These are phyloP conservation scores for Dorcus hopei DNA, from an alignment of 2,888 invertebrate genomes.

Conservation along the genomic window DNA sequence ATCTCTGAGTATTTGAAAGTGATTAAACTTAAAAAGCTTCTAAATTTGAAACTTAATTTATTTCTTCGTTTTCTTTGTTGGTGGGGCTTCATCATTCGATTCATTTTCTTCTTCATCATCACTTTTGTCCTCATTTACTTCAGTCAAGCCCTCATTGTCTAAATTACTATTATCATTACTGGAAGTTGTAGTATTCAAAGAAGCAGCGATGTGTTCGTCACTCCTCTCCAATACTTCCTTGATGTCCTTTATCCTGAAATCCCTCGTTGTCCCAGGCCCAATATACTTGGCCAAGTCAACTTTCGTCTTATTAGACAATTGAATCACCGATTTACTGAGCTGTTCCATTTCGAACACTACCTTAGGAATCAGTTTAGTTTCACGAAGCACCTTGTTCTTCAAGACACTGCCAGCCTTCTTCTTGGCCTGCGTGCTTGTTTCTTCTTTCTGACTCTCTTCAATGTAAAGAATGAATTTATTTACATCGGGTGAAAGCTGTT, in stretches of 20 bases:
- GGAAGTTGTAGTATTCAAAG: conserved; percentile 2
- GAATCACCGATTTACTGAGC: conserved; percentile 58
- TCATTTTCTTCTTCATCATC: conserved; percentile 12
- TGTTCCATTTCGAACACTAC: conserved; percentile 64
- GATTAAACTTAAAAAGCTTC: background rate
- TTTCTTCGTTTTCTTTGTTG: conserved; percentile 15
- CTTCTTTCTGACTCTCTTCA: conserved; percentile 52
- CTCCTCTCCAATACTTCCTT: conserved; percentile 20
- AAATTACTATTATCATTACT: conserved; percentile 11
- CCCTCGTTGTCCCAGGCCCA: conserved; percentile 62
- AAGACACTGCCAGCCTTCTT: conserved; percentile 40
- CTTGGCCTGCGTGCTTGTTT: conserved; percentile 31
- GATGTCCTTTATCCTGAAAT: conserved; percentile 58
- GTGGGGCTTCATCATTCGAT: conserved; percentile 8
- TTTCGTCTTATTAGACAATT: conserved; percentile 60
- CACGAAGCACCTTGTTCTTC: conserved; percentile 56
- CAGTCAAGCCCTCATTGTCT: conserved; percentile 1
- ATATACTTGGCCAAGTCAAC: conserved; percentile 56
- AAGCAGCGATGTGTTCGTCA: conserved; percentile 6
- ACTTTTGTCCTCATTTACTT: background rate
- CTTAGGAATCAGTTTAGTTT: conserved; percentile 63
- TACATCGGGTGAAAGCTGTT: conserved; percentile 55
- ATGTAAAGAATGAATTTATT: conserved; percentile 59
- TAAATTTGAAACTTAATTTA: background rate
- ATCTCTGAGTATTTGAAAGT: too few species aligned